Evolutionary conservation across 2,888 invertebrate species (phyloP), one percentile per base, ranked within the genome.

Genomic region (Oligia fasciuncula): DNA sequence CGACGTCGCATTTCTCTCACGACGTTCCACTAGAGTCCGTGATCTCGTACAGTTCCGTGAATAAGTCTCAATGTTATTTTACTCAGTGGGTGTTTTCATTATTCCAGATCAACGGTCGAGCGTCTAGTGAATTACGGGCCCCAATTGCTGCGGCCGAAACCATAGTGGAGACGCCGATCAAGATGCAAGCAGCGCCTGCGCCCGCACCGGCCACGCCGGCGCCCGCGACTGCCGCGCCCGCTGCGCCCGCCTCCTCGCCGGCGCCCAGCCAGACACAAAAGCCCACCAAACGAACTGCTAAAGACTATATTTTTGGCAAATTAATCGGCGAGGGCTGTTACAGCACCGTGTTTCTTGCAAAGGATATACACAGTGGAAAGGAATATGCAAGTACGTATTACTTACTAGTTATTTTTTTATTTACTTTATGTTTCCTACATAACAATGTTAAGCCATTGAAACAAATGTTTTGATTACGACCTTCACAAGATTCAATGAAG

Each of bases 271-370:
- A 97, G 91, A 90, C 96, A 85, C 91, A 92, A 87, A 94, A 91
- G 85, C 93, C 97, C 70, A 96, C 97, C 73, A 98, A 98, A 93
- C 97, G 98, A 91, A 97, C 98, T 40, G 98, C 99, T 77, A 98
- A 98, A 93, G 99, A 99, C 96, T 99, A 98, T 94, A 98, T 98
- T 91, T 99, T 99, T 97, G 99, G 99, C 80, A 99, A 99, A 97
- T 97, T 98, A 85, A 98, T 99, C 91, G 99, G 99, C 86, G 99
- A 99, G 95, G 99, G 99, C 86, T 99, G 99, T 94, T 99, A 99
- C 95, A 99, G 99, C 91, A 99, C 98, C 82, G 99, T 99, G 75
- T 99, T 99, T 95, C 97, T 99, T 88, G 99, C 99, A 74, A 99
- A 98, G 95, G 99, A 99, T 95, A 98, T 99, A 83, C 98, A 98